Conservation (phyloP, 2,113 vertebrate species). For the Pseudopodoces humilis region DNA sequence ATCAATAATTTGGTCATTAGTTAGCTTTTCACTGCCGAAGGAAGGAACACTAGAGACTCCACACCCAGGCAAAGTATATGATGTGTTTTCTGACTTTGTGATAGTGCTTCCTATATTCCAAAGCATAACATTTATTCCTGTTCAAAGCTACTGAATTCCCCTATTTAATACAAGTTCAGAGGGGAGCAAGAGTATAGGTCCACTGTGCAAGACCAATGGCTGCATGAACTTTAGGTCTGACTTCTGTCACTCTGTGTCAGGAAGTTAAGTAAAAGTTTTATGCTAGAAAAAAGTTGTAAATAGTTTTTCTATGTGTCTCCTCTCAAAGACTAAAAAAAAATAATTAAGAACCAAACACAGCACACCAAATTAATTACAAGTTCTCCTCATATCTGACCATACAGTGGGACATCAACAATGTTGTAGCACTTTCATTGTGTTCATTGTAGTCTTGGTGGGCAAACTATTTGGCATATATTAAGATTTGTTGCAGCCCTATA, state of each 20-base stretch:
- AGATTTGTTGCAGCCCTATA: neutral
- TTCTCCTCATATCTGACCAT: neutral
- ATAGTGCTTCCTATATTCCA: neutral
- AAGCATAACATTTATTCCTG: neutral
- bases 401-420: rapidly evolving
- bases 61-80: neutral
- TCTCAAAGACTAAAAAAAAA: neutral
- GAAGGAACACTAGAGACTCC: neutral
- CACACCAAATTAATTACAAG: neutral
- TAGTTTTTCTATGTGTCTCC: neutral
- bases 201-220: rapidly evolving
- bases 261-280: neutral
- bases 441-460: neutral
- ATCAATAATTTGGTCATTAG: neutral
- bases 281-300: neutral
- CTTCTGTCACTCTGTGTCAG: neutral
- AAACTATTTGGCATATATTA: neutral
- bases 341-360: neutral
- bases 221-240: neutral
- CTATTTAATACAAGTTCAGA: neutral
- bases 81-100: neutral
- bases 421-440: neutral
- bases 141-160: neutral
- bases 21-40: neutral
- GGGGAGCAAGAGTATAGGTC: neutral